A percentile compares a stretch with the other conserved stretches of the same genome.
Conservation (phyloP, 2,113 vertebrate species). For the Falcunculus frontatus region DNA sequence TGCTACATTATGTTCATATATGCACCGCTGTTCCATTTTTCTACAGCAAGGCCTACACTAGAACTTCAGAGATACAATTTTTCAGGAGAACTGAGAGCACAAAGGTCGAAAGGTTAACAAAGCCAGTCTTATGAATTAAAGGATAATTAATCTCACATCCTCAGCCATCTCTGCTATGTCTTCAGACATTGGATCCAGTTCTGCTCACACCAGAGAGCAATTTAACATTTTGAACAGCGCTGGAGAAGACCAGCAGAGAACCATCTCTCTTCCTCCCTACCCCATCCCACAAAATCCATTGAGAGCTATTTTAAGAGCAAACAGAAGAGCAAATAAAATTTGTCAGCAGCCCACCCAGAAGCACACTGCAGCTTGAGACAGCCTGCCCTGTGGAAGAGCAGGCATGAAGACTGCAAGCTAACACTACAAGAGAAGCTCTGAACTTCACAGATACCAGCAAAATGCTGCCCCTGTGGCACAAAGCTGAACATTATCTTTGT, state of each 20-base stretch:
- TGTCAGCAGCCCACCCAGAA: neutral
- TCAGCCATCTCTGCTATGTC: neutral
- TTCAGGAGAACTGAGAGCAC: neutral
- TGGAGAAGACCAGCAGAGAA: neutral
- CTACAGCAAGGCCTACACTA: fast-evolving
- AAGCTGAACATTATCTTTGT: neutral
- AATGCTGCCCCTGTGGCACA: neutral
- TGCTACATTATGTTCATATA: neutral
- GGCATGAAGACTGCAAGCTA: neutral
- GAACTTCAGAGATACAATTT: neutral
- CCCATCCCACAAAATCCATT: neutral
- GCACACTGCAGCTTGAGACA: neutral
- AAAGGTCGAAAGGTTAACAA: neutral
- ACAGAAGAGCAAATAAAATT: neutral
- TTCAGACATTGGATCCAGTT: neutral
- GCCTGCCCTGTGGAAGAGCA: neutral
- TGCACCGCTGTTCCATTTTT: neutral
- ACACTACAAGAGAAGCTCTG: neutral
- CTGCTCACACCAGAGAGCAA: neutral
- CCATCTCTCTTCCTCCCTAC: neutral
- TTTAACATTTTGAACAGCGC: neutral
- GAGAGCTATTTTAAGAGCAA: neutral
- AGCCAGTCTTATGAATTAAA: neutral
- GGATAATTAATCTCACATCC: neutral
- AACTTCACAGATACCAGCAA: neutral